These are phyloP conservation scores for Bradypodion ventrale DNA, from an alignment of 2,797 vertebrate genomes.

Conservation along the genomic window DNA sequence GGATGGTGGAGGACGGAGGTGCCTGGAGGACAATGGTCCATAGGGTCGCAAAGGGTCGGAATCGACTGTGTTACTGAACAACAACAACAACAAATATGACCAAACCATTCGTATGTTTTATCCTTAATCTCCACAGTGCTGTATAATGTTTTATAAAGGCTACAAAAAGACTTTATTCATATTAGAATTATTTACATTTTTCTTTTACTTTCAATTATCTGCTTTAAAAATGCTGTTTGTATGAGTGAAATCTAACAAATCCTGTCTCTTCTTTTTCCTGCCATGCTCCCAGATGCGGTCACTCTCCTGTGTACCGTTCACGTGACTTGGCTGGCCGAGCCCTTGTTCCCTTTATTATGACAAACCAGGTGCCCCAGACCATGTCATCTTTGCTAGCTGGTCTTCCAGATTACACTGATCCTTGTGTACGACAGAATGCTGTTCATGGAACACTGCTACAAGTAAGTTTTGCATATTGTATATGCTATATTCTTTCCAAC, in stretches of 20 bases:
- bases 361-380: conserved; percentile 80
- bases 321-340: conserved; percentile 92
- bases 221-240: neutral
- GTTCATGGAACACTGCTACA: conserved; percentile 91
- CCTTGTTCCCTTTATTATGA: conserved; percentile 88
- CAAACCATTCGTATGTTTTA: neutral
- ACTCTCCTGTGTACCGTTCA: conserved; percentile 86
- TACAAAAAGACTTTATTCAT: neutral
- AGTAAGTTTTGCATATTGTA: conserved; percentile 71
- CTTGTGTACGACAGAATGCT: conserved; percentile 81
- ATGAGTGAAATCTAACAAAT: neutral
- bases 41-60: no score
- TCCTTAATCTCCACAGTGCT: neutral
- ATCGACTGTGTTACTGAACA: no score
- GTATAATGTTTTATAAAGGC: neutral
- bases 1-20: no score
- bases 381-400: conserved; percentile 76
- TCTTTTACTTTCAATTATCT: neutral
- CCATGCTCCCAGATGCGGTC: conserved; percentile 79
- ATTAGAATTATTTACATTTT: no score
- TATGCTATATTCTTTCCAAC: no score
- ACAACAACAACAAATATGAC: no score
- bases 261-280: neutral
- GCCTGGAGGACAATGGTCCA: no score
- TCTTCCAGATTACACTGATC: conserved; percentile 78